These are phyloP conservation scores for Epizoanthus rinbou DNA, from an alignment of 92 coral and sea anemone species.

Conservation along the genomic window DNA sequence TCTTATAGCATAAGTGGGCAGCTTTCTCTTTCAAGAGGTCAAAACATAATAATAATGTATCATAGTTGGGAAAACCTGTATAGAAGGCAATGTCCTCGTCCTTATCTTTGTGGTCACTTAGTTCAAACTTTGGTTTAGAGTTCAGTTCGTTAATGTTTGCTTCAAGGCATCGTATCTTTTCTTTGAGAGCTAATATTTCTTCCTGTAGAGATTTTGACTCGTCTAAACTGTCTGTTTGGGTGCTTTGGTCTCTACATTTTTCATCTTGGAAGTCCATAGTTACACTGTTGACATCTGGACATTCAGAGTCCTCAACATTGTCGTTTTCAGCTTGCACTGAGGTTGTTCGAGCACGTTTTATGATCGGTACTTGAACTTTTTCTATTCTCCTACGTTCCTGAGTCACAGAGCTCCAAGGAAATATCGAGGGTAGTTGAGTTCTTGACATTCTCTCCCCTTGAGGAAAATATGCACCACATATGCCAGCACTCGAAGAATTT, in stretches of 20 bases:
- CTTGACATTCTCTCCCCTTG: conserved; percentile 51
- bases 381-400: conserved; percentile 39
- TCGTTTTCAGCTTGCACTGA: conserved; percentile 33
- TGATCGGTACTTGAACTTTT: conserved; percentile 39
- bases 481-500: conserved; percentile 27
- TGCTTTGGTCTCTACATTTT: conserved; percentile 36
- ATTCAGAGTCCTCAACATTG: conserved; percentile 25
- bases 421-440: conserved; percentile 57
- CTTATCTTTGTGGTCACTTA: conserved; percentile 50
- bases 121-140: conserved; percentile 45
- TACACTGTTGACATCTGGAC: conserved; percentile 25
- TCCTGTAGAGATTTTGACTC: conserved; percentile 40
- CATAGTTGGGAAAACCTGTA: conserved; percentile 32
- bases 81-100: conserved; percentile 23
- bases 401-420: conserved; percentile 46
- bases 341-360: conserved; percentile 21
- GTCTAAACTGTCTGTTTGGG: conserved; percentile 39
- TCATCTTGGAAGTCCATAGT: conserved; percentile 28
- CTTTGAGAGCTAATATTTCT: conserved; percentile 30
- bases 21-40: conserved; percentile 7
- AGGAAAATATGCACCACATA: conserved; percentile 55
- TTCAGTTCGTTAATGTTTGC: conserved; percentile 28
- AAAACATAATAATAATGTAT: neutral
- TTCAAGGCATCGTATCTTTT: conserved; percentile 33
- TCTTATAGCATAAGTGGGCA: conserved; percentile 17